Evolutionary conservation across 2,888 invertebrate genomes (phyloP), one percentile per base, ranked within the genome.

Genomic region (Parasteatoda lunata): DNA sequence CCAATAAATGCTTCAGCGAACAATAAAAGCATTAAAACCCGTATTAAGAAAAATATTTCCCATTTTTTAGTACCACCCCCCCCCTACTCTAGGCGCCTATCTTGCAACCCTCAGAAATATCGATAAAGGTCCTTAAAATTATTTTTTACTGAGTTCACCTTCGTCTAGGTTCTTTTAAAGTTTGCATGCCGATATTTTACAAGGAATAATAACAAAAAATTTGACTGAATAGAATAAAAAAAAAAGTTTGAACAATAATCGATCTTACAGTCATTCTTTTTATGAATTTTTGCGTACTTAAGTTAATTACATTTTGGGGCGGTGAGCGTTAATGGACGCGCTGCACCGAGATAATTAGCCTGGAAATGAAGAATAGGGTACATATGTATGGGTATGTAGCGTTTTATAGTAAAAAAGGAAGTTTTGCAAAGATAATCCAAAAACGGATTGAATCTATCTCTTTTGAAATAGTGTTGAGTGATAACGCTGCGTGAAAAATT

Each of bases 281-380:
- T 86, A 86, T 86, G 85, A 86, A 86, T 86, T 86, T 84, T 81
- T 72, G 85, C 80, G 71, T 86, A 86, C 80, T 86, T 86, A 86
- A 86, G 85, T 80, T 86, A 86, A 86, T 86, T 86, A 80, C 85
- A 77, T 86, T 86, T 81, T 54, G 80, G 77, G 77, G 77, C 51
- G 84, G 77, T 51, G 77, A 80, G 64, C 79, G 76, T 71, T 86
- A 86, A 86, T 86, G 85, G 84, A 79, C 78, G 84, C 75, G 78
- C 64, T 79, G 84, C 65, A 86, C 48, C 80, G 80, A 66, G 71
- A 86, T 86, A 86, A 86, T 86, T 80, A 86, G 80, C 69, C 66
- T 47, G 13, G 71, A 59, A 65, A 86, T 86, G 76, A 81, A 86
- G 77, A 80, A 81, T 79, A 65, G 70, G 80, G 77, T 77, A 77